phyloP scores from a whole-genome alignment of 2,797 vertebrate genomes.

The Sebastes jordani region DNA sequence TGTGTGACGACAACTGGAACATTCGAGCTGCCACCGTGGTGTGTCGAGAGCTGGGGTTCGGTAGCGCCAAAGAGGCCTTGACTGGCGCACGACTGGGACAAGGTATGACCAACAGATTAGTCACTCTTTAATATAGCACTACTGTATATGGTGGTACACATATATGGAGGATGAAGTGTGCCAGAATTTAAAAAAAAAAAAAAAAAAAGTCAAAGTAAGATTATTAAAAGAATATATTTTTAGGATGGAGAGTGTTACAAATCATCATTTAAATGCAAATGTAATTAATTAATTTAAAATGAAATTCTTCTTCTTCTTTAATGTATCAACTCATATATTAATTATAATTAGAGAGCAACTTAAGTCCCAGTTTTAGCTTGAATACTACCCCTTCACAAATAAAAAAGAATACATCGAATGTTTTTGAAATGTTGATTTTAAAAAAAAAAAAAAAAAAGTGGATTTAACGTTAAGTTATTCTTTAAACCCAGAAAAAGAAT shows the following conservation, averaged over 20 bases:
- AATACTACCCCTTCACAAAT: neutral
- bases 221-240: neutral
- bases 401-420: neutral
- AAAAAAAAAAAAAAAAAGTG: neutral
- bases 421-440: neutral
- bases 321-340: neutral
- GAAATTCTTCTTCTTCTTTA: neutral
- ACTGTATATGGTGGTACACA: neutral
- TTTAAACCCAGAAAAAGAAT: neutral
- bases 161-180: neutral
- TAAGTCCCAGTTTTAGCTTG: neutral
- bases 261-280: neutral
- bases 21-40: slow-evolving; percentile 90
- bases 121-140: neutral
- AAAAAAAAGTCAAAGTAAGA: neutral
- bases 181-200: neutral
- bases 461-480: neutral
- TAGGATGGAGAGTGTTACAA: neutral
- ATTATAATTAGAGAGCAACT: neutral
- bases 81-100: slow-evolving; percentile 87
- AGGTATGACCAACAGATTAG: slow-evolving; percentile 79
- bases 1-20: slow-evolving; percentile 94
- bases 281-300: neutral
- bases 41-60: slow-evolving; percentile 94
- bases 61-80: slow-evolving; percentile 92